Conservation (phyloP, 2,113 vertebrate genomes). For the Megaptera novaeangliae region DNA sequence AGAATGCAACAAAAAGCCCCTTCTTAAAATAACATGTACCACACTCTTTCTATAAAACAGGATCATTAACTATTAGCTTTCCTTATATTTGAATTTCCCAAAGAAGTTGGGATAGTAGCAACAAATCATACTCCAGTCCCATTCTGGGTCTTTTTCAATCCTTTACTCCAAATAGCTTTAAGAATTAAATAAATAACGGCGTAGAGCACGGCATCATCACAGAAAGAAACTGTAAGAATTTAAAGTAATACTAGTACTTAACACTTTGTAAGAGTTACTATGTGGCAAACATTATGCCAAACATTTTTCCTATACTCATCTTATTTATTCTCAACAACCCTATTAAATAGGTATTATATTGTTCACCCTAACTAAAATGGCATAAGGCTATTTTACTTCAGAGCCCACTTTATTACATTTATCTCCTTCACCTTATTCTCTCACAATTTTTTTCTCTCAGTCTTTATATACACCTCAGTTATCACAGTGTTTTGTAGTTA, state of each 20-base stretch:
- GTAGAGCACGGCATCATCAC: background rate
- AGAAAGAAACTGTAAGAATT: background rate
- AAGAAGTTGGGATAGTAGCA: background rate
- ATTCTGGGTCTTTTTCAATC: background rate
- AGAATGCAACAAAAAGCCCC: background rate
- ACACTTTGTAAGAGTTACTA: background rate
- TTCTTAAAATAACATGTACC: slow-evolving; percentile 16
- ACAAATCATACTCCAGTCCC: background rate
- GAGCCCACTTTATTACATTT: background rate
- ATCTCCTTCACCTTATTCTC: background rate
- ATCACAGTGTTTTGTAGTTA: background rate
- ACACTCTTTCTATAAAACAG: background rate
- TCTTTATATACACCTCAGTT: background rate
- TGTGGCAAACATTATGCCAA: background rate
- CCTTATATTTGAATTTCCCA: background rate
- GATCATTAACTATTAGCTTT: background rate
- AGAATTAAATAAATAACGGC: slow-evolving; percentile 26
- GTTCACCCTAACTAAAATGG: background rate
- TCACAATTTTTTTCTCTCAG: background rate
- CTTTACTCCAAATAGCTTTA: background rate
- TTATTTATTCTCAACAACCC: background rate
- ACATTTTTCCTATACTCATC: background rate
- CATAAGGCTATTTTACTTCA: background rate
- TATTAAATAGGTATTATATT: background rate
- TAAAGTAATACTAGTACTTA: background rate